Evolutionary conservation across 2,888 invertebrate species (phyloP).

Genomic region (Eulithis prunata): DNA sequence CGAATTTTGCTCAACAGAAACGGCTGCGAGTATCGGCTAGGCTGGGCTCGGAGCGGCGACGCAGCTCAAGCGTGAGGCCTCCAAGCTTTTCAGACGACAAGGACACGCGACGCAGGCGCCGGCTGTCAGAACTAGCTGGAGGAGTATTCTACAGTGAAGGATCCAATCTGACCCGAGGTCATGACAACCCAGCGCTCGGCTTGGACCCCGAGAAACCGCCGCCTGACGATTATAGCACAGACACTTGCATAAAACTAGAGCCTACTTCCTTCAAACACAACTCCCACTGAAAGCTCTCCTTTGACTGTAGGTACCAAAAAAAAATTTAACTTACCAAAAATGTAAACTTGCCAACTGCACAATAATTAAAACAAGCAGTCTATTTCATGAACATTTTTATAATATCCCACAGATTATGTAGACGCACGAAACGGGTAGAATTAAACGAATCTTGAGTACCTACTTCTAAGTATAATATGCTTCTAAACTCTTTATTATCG

Average conservation of each 20-base stretch:
- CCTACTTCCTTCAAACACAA: slow-evolving; percentile 38
- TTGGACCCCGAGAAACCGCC: slow-evolving; percentile 69
- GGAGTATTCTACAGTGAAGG: slow-evolving; percentile 79
- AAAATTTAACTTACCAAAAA: slow-evolving; percentile 16
- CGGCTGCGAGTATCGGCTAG: slow-evolving; percentile 66
- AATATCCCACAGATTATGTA: too few relatives aligned
- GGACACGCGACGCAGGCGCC: slow-evolving; percentile 73
- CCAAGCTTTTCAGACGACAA: slow-evolving; percentile 72
- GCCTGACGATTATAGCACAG: slow-evolving; percentile 54
- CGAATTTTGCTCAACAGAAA: slow-evolving; percentile 57
- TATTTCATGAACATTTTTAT: too few relatives aligned
- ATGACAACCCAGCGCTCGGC: slow-evolving; percentile 72
- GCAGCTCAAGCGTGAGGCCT: slow-evolving; percentile 76
- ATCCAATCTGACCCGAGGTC: slow-evolving; percentile 59
- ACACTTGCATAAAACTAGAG: slow-evolving; percentile 60
- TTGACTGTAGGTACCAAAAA: slow-evolving; percentile 16
- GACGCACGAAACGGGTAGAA: too few relatives aligned
- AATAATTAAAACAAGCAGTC: too few relatives aligned
- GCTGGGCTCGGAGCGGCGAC: slow-evolving; percentile 69
- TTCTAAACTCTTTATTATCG: too few relatives aligned
- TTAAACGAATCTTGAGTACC: too few relatives aligned
- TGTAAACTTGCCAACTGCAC: background rate
- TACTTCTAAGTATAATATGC: too few relatives aligned
- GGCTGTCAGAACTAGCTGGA: slow-evolving; percentile 78
- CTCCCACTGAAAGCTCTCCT: slow-evolving; percentile 16